Evolutionary conservation across 23 tunicate species (phyloP).

Genomic region (Clavelina lepadiformis): DNA sequence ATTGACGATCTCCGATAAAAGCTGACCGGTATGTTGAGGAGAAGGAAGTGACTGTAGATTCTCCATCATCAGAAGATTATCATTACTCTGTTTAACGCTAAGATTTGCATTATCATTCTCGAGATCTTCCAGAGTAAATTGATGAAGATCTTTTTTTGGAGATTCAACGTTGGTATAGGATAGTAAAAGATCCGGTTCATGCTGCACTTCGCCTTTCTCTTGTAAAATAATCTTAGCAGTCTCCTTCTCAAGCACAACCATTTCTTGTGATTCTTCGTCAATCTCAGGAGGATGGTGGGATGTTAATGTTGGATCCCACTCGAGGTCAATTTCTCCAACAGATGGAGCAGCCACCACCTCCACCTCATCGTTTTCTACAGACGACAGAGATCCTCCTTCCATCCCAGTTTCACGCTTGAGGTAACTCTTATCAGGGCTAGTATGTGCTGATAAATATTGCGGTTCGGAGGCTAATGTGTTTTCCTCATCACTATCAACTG

Average conservation of each 20-base stretch:
- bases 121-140: background rate
- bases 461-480: slow-evolving; percentile 1
- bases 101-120: too few relatives aligned
- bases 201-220: background rate
- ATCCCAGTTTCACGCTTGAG: background rate
- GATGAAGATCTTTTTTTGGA: slow-evolving; percentile 12
- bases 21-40: slow-evolving; percentile 28
- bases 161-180: slow-evolving; percentile 33
- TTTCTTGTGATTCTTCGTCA: slow-evolving; percentile 8
- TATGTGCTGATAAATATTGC: slow-evolving; percentile 1
- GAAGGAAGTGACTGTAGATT: slow-evolving; percentile 13
- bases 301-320: slow-evolving; percentile 27
- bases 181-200: slow-evolving; percentile 31
- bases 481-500: slow-evolving; percentile 34
- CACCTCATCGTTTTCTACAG: slow-evolving; percentile 8
- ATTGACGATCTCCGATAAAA: slow-evolving; percentile 28
- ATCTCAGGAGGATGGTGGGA: background rate
- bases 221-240: background rate
- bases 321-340: slow-evolving; percentile 26
- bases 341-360: background rate
- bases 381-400: slow-evolving; percentile 14
- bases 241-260: background rate
- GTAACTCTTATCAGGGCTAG: slow-evolving; percentile 21
- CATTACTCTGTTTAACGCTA: background rate
- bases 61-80: background rate